Percentiles rank a stretch among this genome's conserved stretches.
phyloP scores from a whole-genome alignment of 2,888 invertebrate species.

The Callosobruchus maculatus region DNA sequence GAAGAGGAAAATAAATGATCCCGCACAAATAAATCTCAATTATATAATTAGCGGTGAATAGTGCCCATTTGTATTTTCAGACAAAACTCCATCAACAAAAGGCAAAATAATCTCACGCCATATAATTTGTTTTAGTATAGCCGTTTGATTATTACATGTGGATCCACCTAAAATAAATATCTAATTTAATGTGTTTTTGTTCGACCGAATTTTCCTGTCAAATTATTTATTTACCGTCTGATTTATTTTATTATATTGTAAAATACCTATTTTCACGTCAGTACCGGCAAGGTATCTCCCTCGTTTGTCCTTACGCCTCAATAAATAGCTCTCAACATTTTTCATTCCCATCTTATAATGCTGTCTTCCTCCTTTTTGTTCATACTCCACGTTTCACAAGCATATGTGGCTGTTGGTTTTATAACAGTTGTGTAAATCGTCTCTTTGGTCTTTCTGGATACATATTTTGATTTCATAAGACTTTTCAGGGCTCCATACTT shows the following conservation, averaged over 20 bases:
- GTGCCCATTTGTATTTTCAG: slow-evolving; percentile 1
- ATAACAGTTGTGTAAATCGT: no score
- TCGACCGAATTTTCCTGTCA: slow-evolving; percentile 22
- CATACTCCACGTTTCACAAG: no score
- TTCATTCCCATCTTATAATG: no score
- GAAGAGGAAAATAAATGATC: background rate
- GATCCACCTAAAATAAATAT: slow-evolving; percentile 27
- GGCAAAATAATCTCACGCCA: slow-evolving; percentile 23
- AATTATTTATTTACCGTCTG: slow-evolving; percentile 10
- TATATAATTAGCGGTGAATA: background rate
- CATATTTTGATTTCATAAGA: no score
- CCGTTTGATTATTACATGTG: slow-evolving; percentile 32
- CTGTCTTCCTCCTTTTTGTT: no score
- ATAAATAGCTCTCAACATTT: no score
- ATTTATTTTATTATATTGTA: background rate
- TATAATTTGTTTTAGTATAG: slow-evolving; percentile 26
- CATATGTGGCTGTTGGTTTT: no score
- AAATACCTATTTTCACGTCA: background rate
- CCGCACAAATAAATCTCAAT: background rate
- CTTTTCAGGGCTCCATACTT: no score
- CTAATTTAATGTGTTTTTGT: slow-evolving; percentile 28
- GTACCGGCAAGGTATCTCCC: background rate
- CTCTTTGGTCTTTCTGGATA: no score
- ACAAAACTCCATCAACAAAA: slow-evolving; percentile 24
- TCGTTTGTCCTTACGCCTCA: no score